Evolutionary conservation across 64 coral and sea anemone species (phyloP).

Genomic region (Hydrozoanthus tunicans): DNA sequence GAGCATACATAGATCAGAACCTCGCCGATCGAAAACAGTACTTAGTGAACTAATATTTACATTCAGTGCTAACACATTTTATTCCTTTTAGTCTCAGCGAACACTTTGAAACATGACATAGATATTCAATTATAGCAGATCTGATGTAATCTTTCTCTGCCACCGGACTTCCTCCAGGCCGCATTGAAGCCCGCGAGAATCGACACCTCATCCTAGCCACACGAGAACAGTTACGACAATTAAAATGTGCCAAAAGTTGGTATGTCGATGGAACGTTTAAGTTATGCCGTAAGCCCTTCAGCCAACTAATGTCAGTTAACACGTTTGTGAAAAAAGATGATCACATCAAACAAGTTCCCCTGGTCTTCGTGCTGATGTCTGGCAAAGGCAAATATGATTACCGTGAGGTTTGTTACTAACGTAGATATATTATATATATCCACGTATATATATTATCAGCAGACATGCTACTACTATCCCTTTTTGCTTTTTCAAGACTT

Average conservation of each 20-base stretch:
- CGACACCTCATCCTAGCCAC: not conserved
- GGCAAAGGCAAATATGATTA: not conserved
- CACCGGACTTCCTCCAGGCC: not conserved
- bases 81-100: no score
- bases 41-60: no score
- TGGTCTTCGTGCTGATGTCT: not conserved
- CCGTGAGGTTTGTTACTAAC: not conserved
- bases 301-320: not conserved
- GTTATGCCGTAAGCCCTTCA: not conserved
- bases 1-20: no score
- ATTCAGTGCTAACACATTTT: no score
- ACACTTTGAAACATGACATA: no score
- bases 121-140: no score
- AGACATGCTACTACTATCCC: no score
- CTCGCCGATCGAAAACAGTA: no score
- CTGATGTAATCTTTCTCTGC: not conserved
- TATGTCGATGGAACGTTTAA: not conserved
- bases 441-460: no score
- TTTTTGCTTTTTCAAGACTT: no score
- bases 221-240: not conserved
- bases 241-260: not conserved
- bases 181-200: not conserved
- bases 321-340: not conserved
- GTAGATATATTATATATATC: not conserved
- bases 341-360: not conserved